These are phyloP conservation scores for Drosophila lowei DNA, from an alignment of 1,140 invertebrate species.

Conservation along the genomic window DNA sequence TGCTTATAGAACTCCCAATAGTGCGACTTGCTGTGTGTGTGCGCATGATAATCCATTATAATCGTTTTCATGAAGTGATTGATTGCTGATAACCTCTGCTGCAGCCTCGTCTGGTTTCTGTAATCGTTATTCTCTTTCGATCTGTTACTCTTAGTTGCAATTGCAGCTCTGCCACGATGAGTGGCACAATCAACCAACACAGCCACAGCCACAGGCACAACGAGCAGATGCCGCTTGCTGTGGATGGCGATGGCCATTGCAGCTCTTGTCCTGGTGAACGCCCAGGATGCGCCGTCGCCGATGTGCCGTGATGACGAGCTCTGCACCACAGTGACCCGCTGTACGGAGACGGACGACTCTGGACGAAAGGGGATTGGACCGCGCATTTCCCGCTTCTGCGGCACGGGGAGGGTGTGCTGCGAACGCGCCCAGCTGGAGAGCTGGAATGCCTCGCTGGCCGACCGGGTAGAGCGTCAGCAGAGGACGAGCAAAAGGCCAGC, in stretches of 20 bases:
- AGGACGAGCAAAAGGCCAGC: no score
- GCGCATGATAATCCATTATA: no score
- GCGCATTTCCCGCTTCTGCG: constrained; percentile 44
- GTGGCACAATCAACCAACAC: background rate
- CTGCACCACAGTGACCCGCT: constrained; percentile 46
- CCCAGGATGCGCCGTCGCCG: constrained; percentile 14
- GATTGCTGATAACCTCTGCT: no score
- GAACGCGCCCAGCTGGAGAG: constrained; percentile 53
- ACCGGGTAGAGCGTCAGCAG: background rate
- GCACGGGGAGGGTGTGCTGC: constrained; percentile 39
- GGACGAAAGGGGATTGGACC: constrained; percentile 41
- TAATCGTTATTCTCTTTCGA: no score
- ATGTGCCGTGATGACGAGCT: constrained; percentile 37
- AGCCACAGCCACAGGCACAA: background rate
- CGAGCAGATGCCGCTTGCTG: background rate
- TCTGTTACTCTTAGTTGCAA: no score
- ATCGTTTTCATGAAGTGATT: no score
- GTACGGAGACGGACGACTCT: constrained; percentile 54
- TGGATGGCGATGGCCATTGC: background rate
- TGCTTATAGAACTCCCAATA: no score
- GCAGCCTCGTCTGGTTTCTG: no score
- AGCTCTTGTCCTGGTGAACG: constrained; percentile 15
- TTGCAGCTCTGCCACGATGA: background rate
- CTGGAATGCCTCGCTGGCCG: constrained; percentile 34
- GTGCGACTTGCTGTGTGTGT: no score